Conservation (phyloP, 2,888 invertebrate species). For the Ochropacha duplaris region DNA sequence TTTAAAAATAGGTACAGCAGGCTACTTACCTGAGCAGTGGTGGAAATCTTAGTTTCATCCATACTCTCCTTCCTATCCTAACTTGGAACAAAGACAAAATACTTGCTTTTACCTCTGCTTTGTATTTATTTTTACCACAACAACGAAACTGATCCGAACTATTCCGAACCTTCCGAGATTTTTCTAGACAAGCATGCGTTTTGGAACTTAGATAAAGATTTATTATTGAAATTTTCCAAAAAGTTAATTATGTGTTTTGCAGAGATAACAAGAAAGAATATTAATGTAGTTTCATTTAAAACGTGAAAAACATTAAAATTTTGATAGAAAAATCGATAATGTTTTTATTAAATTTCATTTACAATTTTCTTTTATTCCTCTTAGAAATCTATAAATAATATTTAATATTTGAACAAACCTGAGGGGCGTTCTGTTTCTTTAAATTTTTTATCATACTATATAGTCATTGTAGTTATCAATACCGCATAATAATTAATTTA, state of each 20-base stretch:
- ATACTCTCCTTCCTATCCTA: constrained; percentile 6
- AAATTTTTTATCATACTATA: too few relatives aligned
- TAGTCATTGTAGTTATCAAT: too few relatives aligned
- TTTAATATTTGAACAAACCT: too few relatives aligned
- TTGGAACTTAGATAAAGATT: not conserved
- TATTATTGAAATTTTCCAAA: not conserved
- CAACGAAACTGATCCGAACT: not conserved
- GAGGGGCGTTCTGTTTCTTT: too few relatives aligned
- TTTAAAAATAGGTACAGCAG: not conserved
- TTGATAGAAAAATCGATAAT: too few relatives aligned
- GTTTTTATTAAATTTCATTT: too few relatives aligned
- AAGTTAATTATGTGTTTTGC: not conserved
- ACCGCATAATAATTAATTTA: too few relatives aligned
- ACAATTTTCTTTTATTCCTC: too few relatives aligned
- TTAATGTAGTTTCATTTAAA: not conserved
- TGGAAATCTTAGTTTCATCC: constrained; percentile 17
- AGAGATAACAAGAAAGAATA: not conserved
- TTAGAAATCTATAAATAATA: too few relatives aligned
- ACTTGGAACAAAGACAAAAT: not conserved
- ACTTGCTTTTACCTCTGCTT: not conserved
- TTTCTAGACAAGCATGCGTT: constrained; percentile 42
- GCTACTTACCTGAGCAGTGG: constrained; percentile 11
- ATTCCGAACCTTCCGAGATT: constrained; percentile 33
- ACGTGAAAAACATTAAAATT: too few relatives aligned
- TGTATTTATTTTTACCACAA: constrained; percentile 31